phyloP scores from a whole-genome alignment of 1,140 invertebrate genomes.

The Drosophila lowei region DNA sequence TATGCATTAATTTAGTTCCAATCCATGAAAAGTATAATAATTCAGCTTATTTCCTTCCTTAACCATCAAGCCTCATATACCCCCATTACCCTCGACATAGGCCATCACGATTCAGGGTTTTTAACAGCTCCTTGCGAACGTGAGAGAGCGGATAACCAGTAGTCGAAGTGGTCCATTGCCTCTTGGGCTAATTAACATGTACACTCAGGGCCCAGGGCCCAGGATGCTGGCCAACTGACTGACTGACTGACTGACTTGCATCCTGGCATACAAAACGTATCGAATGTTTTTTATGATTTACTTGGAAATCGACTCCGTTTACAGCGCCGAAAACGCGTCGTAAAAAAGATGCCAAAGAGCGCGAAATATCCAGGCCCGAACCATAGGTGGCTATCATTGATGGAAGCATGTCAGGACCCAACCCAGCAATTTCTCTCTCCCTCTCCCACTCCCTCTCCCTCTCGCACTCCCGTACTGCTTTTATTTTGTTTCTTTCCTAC shows the following conservation, averaged over 20 bases:
- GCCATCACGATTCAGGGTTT: conserved; percentile 34
- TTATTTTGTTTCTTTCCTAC: conserved; percentile 21
- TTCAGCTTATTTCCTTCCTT: no score
- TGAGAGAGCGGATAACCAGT: conserved; percentile 72
- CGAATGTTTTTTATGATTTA: conserved; percentile 77
- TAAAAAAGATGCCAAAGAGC: conserved; percentile 59
- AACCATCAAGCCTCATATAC: neutral
- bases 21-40: no score
- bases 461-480: neutral
- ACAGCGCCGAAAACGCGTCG: conserved; percentile 45
- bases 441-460: conserved; percentile 3
- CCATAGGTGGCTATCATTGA: conserved; percentile 64
- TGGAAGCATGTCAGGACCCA: conserved; percentile 64
- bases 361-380: conserved; percentile 32
- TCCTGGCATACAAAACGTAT: conserved; percentile 39
- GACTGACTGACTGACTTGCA: conserved; percentile 21
- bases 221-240: conserved; percentile 53
- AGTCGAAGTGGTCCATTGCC: conserved; percentile 49
- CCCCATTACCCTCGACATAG: neutral
- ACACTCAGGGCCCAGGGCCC: conserved; percentile 5
- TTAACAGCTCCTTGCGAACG: conserved; percentile 76
- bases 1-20: no score
- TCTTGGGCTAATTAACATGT: conserved; percentile 73
- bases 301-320: conserved; percentile 69
- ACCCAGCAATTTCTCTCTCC: neutral